A percentile compares a stretch with the other conserved stretches of the same genome.
Conservation (phyloP, 1,140 invertebrate genomes). For the Drosophila kurseongensis region DNA sequence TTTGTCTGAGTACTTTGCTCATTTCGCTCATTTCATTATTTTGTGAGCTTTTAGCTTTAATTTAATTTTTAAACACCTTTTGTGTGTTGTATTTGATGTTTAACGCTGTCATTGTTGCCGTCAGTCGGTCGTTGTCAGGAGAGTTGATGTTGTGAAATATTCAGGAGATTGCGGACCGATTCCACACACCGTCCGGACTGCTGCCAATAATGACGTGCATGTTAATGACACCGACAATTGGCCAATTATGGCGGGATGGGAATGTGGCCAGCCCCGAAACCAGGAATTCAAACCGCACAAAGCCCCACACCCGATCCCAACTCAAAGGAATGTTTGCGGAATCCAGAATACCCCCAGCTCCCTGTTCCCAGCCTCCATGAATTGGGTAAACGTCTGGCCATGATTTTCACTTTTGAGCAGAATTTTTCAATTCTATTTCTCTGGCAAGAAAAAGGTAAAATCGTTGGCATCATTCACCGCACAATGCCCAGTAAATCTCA, state of each 20-base stretch:
- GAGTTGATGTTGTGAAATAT: conserved; percentile 74
- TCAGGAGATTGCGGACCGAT: conserved; percentile 47
- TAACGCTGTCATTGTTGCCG: conserved; percentile 52
- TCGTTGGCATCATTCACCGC: conserved; percentile 14
- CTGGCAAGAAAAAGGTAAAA: background rate
- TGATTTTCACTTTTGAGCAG: conserved; percentile 43
- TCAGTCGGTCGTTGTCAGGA: conserved; percentile 19
- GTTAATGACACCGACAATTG: conserved; percentile 73
- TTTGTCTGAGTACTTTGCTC: conserved; percentile 49
- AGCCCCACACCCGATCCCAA: no score
- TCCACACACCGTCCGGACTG: conserved; percentile 16
- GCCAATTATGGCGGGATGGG: conserved; percentile 68
- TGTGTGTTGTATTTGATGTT: conserved; percentile 70
- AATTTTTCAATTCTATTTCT: conserved; percentile 39
- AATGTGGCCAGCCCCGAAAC: conserved; percentile 23
- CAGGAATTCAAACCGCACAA: conserved; percentile 38
- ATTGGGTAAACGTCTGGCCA: conserved; percentile 24
- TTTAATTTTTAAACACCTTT: conserved; percentile 80
- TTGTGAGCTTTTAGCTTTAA: conserved; percentile 79
- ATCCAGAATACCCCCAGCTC: background rate
- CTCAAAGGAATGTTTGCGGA: conserved; percentile 8
- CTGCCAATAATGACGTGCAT: conserved; percentile 62
- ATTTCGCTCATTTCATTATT: conserved; percentile 74
- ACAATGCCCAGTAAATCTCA: conserved; percentile 21
- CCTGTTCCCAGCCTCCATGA: no score